A percentile compares a stretch with the other conserved stretches of the same genome.
Evolutionary conservation across 2,797 vertebrate species (phyloP).

Genomic region (Megalops cyprinoides): DNA sequence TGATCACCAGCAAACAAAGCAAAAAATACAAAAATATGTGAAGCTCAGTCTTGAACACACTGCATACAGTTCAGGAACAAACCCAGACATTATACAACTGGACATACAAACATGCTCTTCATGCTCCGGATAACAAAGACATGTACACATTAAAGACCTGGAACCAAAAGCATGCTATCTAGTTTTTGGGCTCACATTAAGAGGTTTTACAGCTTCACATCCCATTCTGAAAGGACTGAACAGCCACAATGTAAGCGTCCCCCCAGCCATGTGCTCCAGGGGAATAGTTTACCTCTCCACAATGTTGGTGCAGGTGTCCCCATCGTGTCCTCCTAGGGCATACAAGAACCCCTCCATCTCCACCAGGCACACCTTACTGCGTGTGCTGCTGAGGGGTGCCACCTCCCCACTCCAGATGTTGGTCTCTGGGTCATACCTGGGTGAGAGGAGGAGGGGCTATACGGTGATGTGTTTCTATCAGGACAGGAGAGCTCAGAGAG

Average conservation of each 20-base stretch:
- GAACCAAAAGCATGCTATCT: background rate
- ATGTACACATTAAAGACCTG: background rate
- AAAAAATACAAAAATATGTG: no score
- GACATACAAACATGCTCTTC: no score
- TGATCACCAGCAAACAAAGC: no score
- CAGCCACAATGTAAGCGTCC: no score
- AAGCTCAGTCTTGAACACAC: no score
- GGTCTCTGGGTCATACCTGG: slow-evolving; percentile 51
- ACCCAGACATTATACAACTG: no score
- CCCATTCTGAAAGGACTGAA: no score
- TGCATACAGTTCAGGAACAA: no score
- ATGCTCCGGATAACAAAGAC: background rate
- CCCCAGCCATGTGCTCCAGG: no score
- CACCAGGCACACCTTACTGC: slow-evolving; percentile 42
- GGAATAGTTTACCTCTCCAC: slow-evolving; percentile 43
- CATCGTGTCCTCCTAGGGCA: slow-evolving; percentile 46
- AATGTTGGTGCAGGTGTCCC: slow-evolving; percentile 46
- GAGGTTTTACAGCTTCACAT: background rate
- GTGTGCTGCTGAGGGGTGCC: slow-evolving; percentile 44
- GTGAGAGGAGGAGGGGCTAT: background rate
- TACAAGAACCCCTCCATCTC: slow-evolving; percentile 52
- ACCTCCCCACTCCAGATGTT: slow-evolving; percentile 52
- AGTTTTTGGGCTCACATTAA: background rate
- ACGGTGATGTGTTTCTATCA: no score
- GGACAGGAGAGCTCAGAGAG: background rate